These are phyloP conservation scores for Plecotus auritus DNA, from an alignment of 2,113 vertebrate genomes.

Conservation along the genomic window DNA sequence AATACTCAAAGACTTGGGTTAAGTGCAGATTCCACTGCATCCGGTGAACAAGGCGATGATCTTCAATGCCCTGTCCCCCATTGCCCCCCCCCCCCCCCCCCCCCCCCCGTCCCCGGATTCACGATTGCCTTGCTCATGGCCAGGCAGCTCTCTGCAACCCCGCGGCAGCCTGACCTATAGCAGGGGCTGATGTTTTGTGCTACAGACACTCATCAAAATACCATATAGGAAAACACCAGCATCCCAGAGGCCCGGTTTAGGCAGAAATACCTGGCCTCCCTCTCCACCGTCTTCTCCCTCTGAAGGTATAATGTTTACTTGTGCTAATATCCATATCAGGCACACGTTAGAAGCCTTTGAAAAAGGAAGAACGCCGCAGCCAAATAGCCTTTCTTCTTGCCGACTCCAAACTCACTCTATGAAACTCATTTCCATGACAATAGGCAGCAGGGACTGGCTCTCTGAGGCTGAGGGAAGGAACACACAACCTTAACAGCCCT, in stretches of 20 bases:
- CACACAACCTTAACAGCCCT: neutral
- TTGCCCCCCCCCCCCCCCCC: neutral
- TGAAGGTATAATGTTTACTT: neutral
- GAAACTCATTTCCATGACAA: slow-evolving; percentile 46
- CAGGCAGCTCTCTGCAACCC: neutral
- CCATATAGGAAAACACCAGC: neutral
- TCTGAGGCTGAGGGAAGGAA: neutral
- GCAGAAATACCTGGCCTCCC: neutral
- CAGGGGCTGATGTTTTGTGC: slow-evolving; percentile 1
- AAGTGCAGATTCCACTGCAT: neutral
- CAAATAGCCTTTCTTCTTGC: neutral
- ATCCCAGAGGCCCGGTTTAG: neutral
- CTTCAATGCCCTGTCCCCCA: neutral
- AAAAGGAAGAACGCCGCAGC: neutral
- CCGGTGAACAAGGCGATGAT: neutral
- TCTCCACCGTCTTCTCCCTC: neutral
- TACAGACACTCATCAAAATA: slow-evolving; percentile 2
- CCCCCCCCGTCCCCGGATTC: too few relatives aligned
- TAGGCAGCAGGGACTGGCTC: neutral
- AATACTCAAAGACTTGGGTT: neutral
- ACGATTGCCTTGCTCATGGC: neutral
- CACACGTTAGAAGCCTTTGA: neutral
- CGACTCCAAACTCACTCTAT: neutral
- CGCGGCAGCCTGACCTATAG: neutral
- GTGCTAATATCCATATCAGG: neutral